Base-by-base conservation (phyloP, 1,140 invertebrate genomes). In the Propsilocerus akamusi region DNA sequence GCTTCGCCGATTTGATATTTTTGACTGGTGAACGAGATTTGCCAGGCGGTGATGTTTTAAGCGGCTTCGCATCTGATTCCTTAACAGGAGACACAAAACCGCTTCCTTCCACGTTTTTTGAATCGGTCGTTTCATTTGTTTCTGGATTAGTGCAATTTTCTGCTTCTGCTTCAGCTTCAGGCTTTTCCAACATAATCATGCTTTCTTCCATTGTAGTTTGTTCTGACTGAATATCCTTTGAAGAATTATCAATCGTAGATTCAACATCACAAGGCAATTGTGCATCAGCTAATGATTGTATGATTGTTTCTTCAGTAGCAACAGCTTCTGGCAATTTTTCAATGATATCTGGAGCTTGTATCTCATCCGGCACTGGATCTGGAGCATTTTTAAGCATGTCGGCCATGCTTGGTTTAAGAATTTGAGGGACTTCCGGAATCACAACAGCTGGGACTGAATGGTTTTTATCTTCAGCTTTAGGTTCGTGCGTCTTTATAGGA, bases 41-140 rank as follows among this genome's bases (percentile, higher is more conserved):
- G n/a, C n/a, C n/a, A n/a, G n/a, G n/a, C n/a, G n/a, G n/a, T n/a
- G n/a, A n/a, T n/a, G n/a, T n/a, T 20, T 17, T 41, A 14, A 41
- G 34, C 34, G 34, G 34, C 34, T 41, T 41, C 11, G 17, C 14
- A 41, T 41, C 34, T 20, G 17, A 20, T 5, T n/a, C 17, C 1
- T 41, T 17, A 41, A 10, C 34, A 41, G 34, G 34, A 41, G 34
- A 41, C 17, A 41, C 34, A 41, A 41, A 41, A 41, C 34, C 34
- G 34, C 34, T 20, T n/a, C 34, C 14, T 41, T 41, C 14, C 34
- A 41, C 14, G 34, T 41, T 41, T 41, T 41, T 41, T 41, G 34
- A 17, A 41, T 41, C 34, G 34, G 14, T 41, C 2, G 14, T n/a
- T 41, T 41, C 34, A 41, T 41, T 17, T 10, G 14, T 41, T 41